These are phyloP conservation scores for Harmothoe impar DNA, from an alignment of 2,888 invertebrate species.

Conservation along the genomic window DNA sequence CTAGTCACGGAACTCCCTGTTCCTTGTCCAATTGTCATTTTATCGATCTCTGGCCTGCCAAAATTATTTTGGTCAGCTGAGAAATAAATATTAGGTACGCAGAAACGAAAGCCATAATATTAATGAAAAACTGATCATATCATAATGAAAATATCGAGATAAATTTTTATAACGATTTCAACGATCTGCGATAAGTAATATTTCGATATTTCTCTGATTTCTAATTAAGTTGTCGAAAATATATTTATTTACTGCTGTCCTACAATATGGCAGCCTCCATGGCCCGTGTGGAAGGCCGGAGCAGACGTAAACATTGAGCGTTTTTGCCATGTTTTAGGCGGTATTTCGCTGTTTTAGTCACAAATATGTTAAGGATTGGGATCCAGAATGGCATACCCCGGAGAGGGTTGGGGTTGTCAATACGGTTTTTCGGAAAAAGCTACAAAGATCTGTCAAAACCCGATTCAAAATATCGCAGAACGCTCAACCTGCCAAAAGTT, in stretches of 20 bases:
- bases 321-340: neutral
- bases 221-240: too few species aligned
- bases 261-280: slow-evolving; percentile 61
- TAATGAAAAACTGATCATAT: too few species aligned
- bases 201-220: too few species aligned
- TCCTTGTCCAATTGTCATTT: neutral
- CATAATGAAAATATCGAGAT: too few species aligned
- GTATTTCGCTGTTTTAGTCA: neutral
- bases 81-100: slow-evolving; percentile 33
- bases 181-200: too few species aligned
- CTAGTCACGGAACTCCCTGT: neutral
- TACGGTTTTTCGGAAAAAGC: neutral
- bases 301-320: neutral
- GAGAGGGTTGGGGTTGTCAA: neutral
- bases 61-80: slow-evolving; percentile 37
- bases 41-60: neutral
- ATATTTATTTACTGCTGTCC: slow-evolving; percentile 42
- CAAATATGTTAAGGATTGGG: neutral
- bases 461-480: slow-evolving; percentile 72
- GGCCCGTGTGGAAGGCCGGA: neutral
- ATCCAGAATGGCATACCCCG: neutral
- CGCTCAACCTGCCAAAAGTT: slow-evolving; percentile 79
- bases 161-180: too few species aligned
- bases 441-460: neutral
- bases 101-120: neutral